These are phyloP conservation scores for Stomatorhinus walkeri DNA, from an alignment of 2,797 vertebrate genomes.

Conservation along the genomic window DNA sequence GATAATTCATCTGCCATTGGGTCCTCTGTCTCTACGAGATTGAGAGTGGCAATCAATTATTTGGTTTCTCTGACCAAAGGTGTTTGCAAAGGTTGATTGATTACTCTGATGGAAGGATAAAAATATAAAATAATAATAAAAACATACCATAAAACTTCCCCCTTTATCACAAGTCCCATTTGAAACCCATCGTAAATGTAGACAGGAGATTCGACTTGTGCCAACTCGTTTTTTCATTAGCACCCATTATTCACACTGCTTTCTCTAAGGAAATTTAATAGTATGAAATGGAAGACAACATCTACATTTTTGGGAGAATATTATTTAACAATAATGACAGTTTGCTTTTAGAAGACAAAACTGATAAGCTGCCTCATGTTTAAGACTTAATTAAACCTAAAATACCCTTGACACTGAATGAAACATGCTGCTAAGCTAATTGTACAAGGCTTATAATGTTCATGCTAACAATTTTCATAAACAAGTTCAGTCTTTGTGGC, in stretches of 20 bases:
- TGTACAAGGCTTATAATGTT: slow-evolving; percentile 3
- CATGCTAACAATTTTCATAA: neutral
- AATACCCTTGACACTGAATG: slow-evolving; percentile 19
- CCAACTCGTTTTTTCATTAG: slow-evolving; percentile 24
- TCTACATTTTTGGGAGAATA: slow-evolving; percentile 24
- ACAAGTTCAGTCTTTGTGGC: neutral
- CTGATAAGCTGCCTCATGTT: slow-evolving; percentile 20
- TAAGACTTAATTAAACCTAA: slow-evolving; percentile 31
- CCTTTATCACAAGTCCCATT: slow-evolving; percentile 30
- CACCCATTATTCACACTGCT: slow-evolving; percentile 30
- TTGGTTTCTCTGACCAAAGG: slow-evolving; percentile 25
- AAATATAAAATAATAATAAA: slow-evolving; percentile 22
- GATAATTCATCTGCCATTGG: neutral
- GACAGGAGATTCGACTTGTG: slow-evolving; percentile 27
- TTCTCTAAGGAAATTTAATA: slow-evolving; percentile 27
- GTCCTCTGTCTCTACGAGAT: neutral
- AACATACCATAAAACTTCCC: slow-evolving; percentile 22
- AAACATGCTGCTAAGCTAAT: slow-evolving; percentile 11
- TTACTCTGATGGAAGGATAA: slow-evolving; percentile 13
- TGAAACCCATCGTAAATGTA: slow-evolving; percentile 35
- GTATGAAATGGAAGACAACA: slow-evolving; percentile 33
- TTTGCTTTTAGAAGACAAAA: slow-evolving; percentile 28
- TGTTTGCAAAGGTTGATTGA: slow-evolving; percentile 23
- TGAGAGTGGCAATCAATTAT: slow-evolving; percentile 29
- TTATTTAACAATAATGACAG: slow-evolving; percentile 31